Percentiles rank a stretch among this genome's conserved stretches.
These are phyloP conservation scores for Xyliphius kryptos DNA, from an alignment of 2,113 vertebrate species.

Conservation along the genomic window DNA sequence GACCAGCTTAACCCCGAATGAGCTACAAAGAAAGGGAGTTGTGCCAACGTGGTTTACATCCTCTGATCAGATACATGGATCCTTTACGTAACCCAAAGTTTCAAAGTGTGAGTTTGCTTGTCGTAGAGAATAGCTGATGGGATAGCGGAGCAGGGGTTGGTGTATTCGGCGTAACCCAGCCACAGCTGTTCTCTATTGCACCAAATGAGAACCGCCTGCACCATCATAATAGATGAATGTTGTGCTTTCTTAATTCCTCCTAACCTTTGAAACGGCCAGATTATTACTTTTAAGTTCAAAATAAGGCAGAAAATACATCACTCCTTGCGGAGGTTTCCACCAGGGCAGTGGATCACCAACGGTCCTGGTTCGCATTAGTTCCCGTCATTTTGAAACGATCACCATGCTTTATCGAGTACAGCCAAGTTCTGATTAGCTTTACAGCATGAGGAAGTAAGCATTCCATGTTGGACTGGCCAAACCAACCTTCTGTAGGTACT, in stretches of 20 bases:
- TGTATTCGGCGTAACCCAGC: constrained; percentile 30
- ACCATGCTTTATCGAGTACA: constrained; percentile 61
- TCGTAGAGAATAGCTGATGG: constrained; percentile 4
- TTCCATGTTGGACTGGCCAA: neutral
- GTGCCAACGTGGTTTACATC: too few species aligned
- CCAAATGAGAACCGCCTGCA: constrained; percentile 58
- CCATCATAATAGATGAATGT: constrained; percentile 45
- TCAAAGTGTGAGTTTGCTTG: constrained; percentile 27
- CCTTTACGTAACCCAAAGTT: constrained; percentile 43
- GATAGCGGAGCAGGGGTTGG: neutral
- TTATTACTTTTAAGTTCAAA: constrained; percentile 51
- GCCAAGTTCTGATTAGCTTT: constrained; percentile 48
- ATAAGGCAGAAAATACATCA: constrained; percentile 35
- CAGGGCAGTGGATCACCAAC: constrained; percentile 40
- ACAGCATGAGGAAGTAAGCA: constrained; percentile 15
- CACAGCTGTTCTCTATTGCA: constrained; percentile 54
- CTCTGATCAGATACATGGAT: too few species aligned
- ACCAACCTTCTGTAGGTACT: neutral
- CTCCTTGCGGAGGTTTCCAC: constrained; percentile 20
- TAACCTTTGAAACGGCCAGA: constrained; percentile 55
- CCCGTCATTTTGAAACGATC: constrained; percentile 60
- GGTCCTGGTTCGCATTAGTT: constrained; percentile 63
- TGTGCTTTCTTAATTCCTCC: constrained; percentile 43
- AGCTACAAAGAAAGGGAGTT: too few species aligned
- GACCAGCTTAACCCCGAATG: too few species aligned